phyloP scores from a whole-genome alignment of 2,888 invertebrate species.

The Bruchidius siliquastri region DNA sequence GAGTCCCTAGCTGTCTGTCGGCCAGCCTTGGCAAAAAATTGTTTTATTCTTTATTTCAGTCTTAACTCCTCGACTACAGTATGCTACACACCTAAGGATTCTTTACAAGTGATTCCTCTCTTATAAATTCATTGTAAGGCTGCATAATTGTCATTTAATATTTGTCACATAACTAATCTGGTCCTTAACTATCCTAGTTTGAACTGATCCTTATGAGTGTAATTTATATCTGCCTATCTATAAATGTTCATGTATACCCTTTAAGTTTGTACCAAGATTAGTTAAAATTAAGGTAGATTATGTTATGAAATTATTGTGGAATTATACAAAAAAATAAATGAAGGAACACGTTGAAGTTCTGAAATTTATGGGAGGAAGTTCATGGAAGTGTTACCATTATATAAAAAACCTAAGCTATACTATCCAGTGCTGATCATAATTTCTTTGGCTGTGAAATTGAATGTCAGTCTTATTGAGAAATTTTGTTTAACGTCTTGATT shows the following conservation, averaged over 20 bases:
- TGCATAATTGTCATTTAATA: background rate
- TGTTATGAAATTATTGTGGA: background rate
- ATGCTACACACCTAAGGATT: constrained; percentile 1
- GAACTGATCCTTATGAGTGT: constrained; percentile 7
- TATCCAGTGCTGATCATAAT: background rate
- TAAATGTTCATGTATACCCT: constrained; percentile 18
- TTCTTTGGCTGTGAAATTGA: background rate
- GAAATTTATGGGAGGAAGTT: background rate
- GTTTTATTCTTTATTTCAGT: constrained; percentile 1
- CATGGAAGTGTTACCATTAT: too few species aligned
- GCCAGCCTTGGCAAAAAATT: background rate
- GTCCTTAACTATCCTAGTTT: background rate
- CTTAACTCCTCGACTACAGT: constrained; percentile 2
- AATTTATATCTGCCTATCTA: constrained; percentile 3
- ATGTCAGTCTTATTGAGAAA: background rate
- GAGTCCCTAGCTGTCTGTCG: background rate
- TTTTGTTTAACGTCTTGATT: background rate
- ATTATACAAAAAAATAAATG: background rate
- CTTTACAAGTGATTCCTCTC: background rate
- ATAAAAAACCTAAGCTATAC: background rate
- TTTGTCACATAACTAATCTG: background rate
- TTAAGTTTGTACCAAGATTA: constrained; percentile 23
- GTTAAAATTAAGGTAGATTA: background rate
- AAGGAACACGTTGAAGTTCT: constrained; percentile 4
- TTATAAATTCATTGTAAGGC: background rate